These are phyloP conservation scores for Monarcha castaneiventris DNA, from an alignment of 2,113 vertebrate species.

Conservation along the genomic window DNA sequence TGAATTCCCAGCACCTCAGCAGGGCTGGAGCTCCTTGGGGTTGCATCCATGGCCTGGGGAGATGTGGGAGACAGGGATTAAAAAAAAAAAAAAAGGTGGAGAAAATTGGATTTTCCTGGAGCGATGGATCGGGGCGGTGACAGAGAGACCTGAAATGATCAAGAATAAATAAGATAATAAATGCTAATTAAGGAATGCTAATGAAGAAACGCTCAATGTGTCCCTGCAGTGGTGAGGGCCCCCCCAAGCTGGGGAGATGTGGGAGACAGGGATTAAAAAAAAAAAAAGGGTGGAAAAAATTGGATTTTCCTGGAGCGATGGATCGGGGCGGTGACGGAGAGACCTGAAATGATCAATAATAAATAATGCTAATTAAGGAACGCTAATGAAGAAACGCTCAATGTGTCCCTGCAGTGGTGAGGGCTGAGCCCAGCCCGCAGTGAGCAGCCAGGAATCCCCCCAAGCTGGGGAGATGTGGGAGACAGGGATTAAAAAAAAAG, in stretches of 20 bases:
- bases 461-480: no score
- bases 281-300: no score
- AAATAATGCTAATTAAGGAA: no score
- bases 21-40: neutral
- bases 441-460: no score
- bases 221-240: slow-evolving; percentile 7
- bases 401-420: no score
- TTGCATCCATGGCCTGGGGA: neutral
- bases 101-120: neutral
- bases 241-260: rapidly evolving
- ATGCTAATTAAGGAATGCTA: rapidly evolving
- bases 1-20: neutral
- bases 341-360: no score
- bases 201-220: rapidly evolving
- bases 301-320: no score
- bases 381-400: no score
- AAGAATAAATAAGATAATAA: rapidly evolving
- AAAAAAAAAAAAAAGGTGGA: neutral
- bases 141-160: neutral
- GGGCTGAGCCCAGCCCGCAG: no score
- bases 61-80: rapidly evolving
- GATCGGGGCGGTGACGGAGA: no score
- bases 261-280: no score
- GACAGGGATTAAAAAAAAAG: no score
- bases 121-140: rapidly evolving